Evolutionary conservation across 2,113 vertebrate genomes (phyloP).

Genomic region (Mormoops blainvillei): DNA sequence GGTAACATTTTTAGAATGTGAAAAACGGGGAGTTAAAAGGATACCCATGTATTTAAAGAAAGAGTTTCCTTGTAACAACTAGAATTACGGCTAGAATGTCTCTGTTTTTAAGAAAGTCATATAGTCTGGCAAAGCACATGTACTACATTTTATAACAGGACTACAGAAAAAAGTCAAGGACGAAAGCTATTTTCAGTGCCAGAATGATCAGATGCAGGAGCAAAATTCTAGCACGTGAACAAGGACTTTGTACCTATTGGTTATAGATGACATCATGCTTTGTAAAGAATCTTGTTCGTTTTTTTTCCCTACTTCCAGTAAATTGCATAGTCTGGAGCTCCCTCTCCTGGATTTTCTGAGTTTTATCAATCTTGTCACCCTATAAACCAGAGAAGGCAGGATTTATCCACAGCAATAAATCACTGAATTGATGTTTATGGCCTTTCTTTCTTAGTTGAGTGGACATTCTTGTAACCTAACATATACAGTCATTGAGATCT

Average conservation of each 20-base stretch:
- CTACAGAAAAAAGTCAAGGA: constrained; percentile 66
- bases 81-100: neutral
- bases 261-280: constrained; percentile 82
- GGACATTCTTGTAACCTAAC: neutral
- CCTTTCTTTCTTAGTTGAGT: neutral
- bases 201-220: constrained; percentile 68
- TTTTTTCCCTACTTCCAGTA: neutral
- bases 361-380: neutral
- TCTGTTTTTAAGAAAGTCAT: neutral
- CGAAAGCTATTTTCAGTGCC: constrained; percentile 73
- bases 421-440: neutral
- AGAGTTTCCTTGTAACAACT: neutral
- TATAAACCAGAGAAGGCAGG: neutral
- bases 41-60: neutral
- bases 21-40: neutral
- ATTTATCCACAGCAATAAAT: neutral
- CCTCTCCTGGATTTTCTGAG: constrained; percentile 76
- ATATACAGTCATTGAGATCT: neutral
- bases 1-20: neutral
- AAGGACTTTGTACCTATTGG: constrained; percentile 74
- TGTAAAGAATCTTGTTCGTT: constrained; percentile 52
- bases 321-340: constrained; percentile 70
- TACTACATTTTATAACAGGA: neutral
- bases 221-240: constrained; percentile 68
- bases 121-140: neutral